These are phyloP conservation scores for Platynereis dumerilii DNA, from an alignment of 2,888 invertebrate species.

Conservation along the genomic window DNA sequence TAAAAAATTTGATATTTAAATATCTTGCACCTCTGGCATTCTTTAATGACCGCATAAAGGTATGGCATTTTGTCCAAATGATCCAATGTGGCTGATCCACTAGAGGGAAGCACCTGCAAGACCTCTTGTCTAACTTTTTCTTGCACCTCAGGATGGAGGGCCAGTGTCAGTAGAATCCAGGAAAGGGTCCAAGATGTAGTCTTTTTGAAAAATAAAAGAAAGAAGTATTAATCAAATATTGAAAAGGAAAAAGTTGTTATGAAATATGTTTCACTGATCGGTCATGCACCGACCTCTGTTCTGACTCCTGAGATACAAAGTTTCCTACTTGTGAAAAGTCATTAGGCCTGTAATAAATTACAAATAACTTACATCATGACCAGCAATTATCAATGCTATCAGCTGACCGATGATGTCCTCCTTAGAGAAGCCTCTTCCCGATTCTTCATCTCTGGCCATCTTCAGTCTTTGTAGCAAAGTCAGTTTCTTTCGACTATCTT, in stretches of 20 bases:
- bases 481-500: not conserved
- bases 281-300: too few species aligned
- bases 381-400: constrained; percentile 50
- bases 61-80: constrained; percentile 45
- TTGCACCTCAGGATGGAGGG: constrained; percentile 47
- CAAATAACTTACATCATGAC: constrained; percentile 53
- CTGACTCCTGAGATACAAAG: too few species aligned
- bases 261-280: too few species aligned
- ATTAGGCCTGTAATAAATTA: too few species aligned
- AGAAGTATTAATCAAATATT: not conserved
- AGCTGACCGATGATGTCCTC: constrained; percentile 45
- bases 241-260: too few species aligned
- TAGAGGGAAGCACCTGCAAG: constrained; percentile 29
- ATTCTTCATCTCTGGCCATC: constrained; percentile 44
- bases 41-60: constrained; percentile 48
- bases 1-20: too few species aligned
- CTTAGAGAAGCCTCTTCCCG: constrained; percentile 40
- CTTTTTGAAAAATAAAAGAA: constrained; percentile 28
- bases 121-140: constrained; percentile 46
- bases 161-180: constrained; percentile 48
- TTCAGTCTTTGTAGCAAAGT: constrained; percentile 43
- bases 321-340: too few species aligned
- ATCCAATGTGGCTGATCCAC: constrained; percentile 35
- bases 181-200: constrained; percentile 48
- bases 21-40: constrained; percentile 51